Conservation (phyloP, 2,113 vertebrate species). For the Pelmatolapia mariae region DNA sequence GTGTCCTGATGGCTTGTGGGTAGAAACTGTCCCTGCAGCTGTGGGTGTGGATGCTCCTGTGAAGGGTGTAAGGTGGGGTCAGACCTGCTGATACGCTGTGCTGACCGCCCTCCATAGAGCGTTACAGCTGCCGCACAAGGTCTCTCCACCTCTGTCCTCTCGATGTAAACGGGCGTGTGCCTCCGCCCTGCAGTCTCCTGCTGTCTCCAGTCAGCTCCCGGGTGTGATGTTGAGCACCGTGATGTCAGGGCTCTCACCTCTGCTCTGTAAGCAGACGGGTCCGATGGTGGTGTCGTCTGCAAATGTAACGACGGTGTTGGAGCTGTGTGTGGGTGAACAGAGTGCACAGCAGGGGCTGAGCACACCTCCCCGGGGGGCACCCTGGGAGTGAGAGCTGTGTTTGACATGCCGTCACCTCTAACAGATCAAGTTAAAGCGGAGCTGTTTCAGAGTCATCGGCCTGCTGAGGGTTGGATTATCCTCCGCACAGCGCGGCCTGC, state of each 20-base stretch:
- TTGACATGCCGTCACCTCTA: not conserved
- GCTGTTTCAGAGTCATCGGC: not conserved
- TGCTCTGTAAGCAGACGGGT: not conserved
- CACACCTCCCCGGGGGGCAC: not conserved
- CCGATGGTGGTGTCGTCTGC: not conserved
- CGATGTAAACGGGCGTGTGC: no score
- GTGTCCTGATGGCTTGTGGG: not conserved
- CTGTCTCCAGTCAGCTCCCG: not conserved
- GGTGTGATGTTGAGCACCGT: not conserved
- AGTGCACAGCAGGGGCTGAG: not conserved
- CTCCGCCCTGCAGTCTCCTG: not conserved
- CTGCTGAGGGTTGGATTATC: not conserved
- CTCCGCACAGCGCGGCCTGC: not conserved
- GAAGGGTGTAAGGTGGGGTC: not conserved
- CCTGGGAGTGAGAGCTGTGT: not conserved
- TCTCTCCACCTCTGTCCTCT: not conserved
- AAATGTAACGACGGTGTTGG: not conserved
- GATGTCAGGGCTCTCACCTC: not conserved
- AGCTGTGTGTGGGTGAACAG: not conserved
- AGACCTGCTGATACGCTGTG: not conserved
- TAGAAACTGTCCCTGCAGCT: not conserved
- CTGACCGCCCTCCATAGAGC: not conserved
- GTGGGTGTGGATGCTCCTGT: not conserved
- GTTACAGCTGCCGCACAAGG: no score
- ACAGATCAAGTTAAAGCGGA: not conserved